A percentile compares a stretch with the other conserved stretches of the same genome.
phyloP scores from a whole-genome alignment of 92 coral and sea anemone genomes.

The Siderastrea siderea region DNA sequence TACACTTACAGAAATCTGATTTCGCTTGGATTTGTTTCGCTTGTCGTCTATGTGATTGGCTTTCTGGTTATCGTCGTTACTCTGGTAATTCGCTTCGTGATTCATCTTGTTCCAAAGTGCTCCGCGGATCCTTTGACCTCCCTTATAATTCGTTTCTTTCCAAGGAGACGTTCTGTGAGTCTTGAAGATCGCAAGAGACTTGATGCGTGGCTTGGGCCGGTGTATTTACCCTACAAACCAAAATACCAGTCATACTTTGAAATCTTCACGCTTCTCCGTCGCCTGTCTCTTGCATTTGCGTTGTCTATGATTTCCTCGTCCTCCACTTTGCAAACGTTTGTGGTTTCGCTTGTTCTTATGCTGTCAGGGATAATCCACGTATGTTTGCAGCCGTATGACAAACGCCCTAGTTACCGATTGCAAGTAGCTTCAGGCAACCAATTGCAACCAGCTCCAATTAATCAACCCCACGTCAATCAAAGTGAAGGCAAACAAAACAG shows the following conservation, averaged over 20 bases:
- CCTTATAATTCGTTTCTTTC: conserved; percentile 26
- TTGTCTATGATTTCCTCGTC: conserved; percentile 61
- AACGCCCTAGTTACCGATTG: background rate
- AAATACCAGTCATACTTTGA: conserved; percentile 60
- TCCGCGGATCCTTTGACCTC: background rate
- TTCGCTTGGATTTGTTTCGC: conserved; percentile 53
- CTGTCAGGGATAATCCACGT: conserved; percentile 31
- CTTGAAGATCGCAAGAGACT: conserved; percentile 40
- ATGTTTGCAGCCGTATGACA: conserved; percentile 48
- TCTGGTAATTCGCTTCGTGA: too few species aligned
- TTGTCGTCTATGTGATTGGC: conserved; percentile 66
- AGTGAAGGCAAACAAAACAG: too few species aligned
- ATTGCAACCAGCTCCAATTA: too few species aligned
- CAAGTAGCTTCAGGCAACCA: too few species aligned
- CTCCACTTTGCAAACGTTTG: conserved; percentile 63
- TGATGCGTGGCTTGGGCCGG: conserved; percentile 74
- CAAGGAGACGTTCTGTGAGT: conserved; percentile 27
- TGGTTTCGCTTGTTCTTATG: conserved; percentile 57
- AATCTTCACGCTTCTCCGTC: conserved; percentile 56
- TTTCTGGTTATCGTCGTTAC: conserved; percentile 42
- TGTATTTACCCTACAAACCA: conserved; percentile 69
- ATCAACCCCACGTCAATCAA: too few species aligned
- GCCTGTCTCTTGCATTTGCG: conserved; percentile 56
- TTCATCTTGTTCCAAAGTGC: too few species aligned
- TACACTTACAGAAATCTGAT: conserved; percentile 29